Conservation (phyloP, 2,888 invertebrate species). For the Drosophila heteroneura region DNA sequence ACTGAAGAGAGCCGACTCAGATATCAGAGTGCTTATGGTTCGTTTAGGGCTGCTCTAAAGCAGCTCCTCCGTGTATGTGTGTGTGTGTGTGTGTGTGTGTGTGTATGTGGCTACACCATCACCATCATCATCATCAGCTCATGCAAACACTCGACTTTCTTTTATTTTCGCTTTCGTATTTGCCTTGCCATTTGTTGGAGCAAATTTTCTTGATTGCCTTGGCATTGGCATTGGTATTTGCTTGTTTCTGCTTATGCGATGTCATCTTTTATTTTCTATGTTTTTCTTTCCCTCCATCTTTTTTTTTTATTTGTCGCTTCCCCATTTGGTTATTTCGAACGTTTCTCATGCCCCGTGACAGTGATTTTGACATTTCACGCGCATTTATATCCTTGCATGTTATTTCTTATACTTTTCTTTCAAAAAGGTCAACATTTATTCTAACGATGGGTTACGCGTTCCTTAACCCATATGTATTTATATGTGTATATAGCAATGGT, state of each 20-base stretch:
- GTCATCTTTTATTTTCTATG: slow-evolving; percentile 61
- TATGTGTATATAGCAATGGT: slow-evolving; percentile 44
- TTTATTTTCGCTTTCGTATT: slow-evolving; percentile 55
- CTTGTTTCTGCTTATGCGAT: slow-evolving; percentile 60
- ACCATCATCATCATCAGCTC: slow-evolving; percentile 47
- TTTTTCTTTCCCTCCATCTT: slow-evolving; percentile 25
- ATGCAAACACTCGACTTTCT: slow-evolving; percentile 59
- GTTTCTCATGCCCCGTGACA: slow-evolving; percentile 34
- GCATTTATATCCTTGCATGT: slow-evolving; percentile 63
- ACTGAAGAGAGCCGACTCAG: slow-evolving; percentile 32
- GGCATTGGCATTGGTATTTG: slow-evolving; percentile 57
- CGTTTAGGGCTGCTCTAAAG: slow-evolving; percentile 18
- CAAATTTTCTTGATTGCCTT: slow-evolving; percentile 76
- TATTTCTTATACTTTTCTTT: slow-evolving; percentile 33
- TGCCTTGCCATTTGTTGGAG: slow-evolving; percentile 73
- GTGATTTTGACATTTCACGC: slow-evolving; percentile 80
- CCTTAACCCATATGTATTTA: slow-evolving; percentile 33
- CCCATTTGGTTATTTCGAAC: slow-evolving; percentile 3
- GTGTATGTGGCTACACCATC: slow-evolving; percentile 26
- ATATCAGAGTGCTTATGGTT: slow-evolving; percentile 35
- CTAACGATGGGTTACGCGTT: slow-evolving; percentile 20
- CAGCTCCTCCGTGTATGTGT: not conserved
- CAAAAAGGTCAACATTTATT: slow-evolving; percentile 70
- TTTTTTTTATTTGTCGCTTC: slow-evolving; percentile 10
- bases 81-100: slow-evolving; percentile 11